phyloP scores from a whole-genome alignment of 2,113 vertebrate genomes.

The Aix galericulata region DNA sequence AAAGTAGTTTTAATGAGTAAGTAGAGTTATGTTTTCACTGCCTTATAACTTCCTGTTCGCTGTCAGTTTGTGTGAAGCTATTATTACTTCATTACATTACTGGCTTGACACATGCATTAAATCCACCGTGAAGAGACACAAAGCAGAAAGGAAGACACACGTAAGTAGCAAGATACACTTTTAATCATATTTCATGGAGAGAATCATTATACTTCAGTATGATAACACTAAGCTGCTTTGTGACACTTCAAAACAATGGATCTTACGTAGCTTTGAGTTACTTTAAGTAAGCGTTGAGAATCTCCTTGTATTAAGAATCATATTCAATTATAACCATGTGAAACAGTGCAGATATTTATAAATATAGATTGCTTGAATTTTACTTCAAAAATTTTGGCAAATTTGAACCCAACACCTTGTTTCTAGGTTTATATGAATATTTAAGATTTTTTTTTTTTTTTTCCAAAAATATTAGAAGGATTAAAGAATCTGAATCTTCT shows the following conservation, averaged over 20 bases:
- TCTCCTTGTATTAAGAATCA: neutral
- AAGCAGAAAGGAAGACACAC: neutral
- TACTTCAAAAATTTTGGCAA: neutral
- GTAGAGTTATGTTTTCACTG: neutral
- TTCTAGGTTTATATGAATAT: neutral
- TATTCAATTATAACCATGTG: neutral
- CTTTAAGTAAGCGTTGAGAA: neutral
- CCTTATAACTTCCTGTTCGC: neutral
- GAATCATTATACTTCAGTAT: neutral
- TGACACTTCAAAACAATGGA: neutral
- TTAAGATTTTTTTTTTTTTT: neutral
- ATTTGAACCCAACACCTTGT: neutral
- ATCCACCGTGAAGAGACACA: neutral
- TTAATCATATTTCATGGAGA: neutral
- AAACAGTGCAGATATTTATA: neutral
- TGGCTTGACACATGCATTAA: neutral
- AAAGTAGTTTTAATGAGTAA: neutral
- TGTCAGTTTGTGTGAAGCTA: neutral
- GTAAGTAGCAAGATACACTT: neutral
- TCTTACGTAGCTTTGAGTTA: neutral
- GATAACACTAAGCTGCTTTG: neutral
- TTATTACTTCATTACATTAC: constrained; percentile 1
- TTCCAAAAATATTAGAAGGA: neutral
- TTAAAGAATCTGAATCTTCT: neutral
- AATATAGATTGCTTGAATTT: neutral